These are phyloP conservation scores for Leucophenga varia DNA, from an alignment of 1,140 invertebrate genomes.

Conservation along the genomic window DNA sequence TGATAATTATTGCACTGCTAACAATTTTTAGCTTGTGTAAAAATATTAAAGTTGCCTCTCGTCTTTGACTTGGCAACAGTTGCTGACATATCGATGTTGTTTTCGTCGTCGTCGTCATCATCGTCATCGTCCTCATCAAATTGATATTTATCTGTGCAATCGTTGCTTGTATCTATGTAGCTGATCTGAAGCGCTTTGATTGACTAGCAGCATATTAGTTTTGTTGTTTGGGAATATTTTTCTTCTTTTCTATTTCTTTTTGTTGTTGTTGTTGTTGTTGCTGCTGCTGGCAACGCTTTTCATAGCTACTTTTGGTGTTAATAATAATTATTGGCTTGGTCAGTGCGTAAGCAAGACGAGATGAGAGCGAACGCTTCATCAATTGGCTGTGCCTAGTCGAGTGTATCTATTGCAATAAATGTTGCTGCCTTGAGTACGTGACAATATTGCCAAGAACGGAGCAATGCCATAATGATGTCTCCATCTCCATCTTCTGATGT, in stretches of 20 bases:
- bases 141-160: constrained; percentile 41
- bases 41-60: too few species aligned
- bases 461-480: too few species aligned
- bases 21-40: too few species aligned
- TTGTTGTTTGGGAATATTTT: neutral
- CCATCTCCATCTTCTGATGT: too few species aligned
- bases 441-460: constrained; percentile 7
- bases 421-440: neutral
- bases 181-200: constrained; percentile 49
- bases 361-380: neutral
- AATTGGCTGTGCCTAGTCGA: too few species aligned
- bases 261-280: constrained; percentile 1
- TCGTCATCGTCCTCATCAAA: too few species aligned
- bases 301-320: constrained; percentile 45
- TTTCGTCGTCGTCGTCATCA: too few species aligned
- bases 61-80: constrained; percentile 11
- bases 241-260: neutral
- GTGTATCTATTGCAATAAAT: too few species aligned
- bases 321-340: constrained; percentile 47
- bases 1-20: too few species aligned
- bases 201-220: constrained; percentile 32
- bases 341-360: neutral
- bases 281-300: constrained; percentile 23
- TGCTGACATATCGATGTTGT: constrained; percentile 23
- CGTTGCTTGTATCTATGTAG: constrained; percentile 8